Base-by-base conservation (phyloP, 2,113 vertebrate species). In the Dermatemys mawii region DNA sequence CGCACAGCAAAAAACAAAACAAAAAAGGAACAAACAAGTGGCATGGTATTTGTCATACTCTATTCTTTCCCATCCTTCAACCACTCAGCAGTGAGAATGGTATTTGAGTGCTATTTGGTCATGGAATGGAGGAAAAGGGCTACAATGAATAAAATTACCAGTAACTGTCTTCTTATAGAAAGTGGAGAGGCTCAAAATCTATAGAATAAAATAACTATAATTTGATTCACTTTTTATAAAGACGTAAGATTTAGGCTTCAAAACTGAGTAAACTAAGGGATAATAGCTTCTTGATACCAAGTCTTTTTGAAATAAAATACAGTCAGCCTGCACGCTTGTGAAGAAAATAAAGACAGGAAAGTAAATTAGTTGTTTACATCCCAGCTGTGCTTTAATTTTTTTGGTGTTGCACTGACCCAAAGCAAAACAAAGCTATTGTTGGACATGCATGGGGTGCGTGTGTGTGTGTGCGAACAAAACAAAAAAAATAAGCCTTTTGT, bases 1-100 rank as follows among this genome's bases (percentile, higher is more conserved):
- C 93, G 93, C 93, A 91, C 86, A 96, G 96, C 89, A 90, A 57
- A 81, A 76, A 55, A 95, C 89, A 88, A 35, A 75, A 86, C n/a
- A 35, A 76, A 80, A 82, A 73, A 95, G 90, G 90, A 92, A 67
- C 79, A 80, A 75, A 92, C n/a, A 70, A 29, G 5, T 88, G 53
- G 17, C n/a, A 1, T 76, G 76, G 86, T 92, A 89, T 94, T 96
- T 81, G n/a, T 93, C 96, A 87, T 89, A 93, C 17, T 76, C 26
- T 60, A 87, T 51, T 81, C 38, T 86, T 11, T 86, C 46, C 51
- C 0, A 0, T 84, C 29, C 44, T 85, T 38, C 81, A 92, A 57
- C 80, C 83, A 81, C 63, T 95, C 84, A 89, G 60, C 55, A 89
- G 79, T 84, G 75, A 50, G 83, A 29, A 17, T 8, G 76, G 80